phyloP scores from a whole-genome alignment of 2,888 invertebrate genomes.

The Nowickia ferox region DNA sequence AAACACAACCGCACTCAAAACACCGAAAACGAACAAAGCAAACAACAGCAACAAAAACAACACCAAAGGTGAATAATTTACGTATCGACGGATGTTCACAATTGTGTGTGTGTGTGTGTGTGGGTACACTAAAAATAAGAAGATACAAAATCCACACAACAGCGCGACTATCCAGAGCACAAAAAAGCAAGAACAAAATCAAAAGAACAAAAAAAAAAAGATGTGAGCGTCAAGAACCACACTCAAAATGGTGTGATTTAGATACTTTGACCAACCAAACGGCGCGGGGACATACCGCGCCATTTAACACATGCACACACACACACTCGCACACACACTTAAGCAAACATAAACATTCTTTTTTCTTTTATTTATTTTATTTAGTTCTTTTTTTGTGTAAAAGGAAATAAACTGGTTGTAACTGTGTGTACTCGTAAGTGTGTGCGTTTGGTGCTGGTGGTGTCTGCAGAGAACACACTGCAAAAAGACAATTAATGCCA shows the following conservation, averaged over 20 bases:
- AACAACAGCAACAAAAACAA: slow-evolving; percentile 47
- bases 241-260: slow-evolving; percentile 75
- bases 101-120: not conserved
- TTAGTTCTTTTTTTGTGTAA: slow-evolving; percentile 1
- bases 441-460: slow-evolving; percentile 44
- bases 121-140: slow-evolving; percentile 42
- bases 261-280: slow-evolving; percentile 73
- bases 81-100: not conserved
- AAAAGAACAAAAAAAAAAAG: slow-evolving; percentile 40
- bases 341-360: slow-evolving; percentile 28
- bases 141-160: slow-evolving; percentile 60
- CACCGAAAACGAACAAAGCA: slow-evolving; percentile 40
- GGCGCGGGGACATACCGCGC: slow-evolving; percentile 67
- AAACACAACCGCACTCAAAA: slow-evolving; percentile 7
- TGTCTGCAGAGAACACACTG: slow-evolving; percentile 61
- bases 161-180: slow-evolving; percentile 40
- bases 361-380: not conserved
- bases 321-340: slow-evolving; percentile 51
- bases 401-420: slow-evolving; percentile 56
- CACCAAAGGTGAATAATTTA: slow-evolving; percentile 42
- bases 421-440: not conserved
- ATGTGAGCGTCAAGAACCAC: slow-evolving; percentile 69
- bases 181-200: slow-evolving; percentile 45
- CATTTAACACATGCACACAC: slow-evolving; percentile 64
- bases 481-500: slow-evolving; percentile 70